Evolutionary conservation across 2,113 vertebrate genomes (phyloP).

Genomic region (Leucoraja erinaceus): DNA sequence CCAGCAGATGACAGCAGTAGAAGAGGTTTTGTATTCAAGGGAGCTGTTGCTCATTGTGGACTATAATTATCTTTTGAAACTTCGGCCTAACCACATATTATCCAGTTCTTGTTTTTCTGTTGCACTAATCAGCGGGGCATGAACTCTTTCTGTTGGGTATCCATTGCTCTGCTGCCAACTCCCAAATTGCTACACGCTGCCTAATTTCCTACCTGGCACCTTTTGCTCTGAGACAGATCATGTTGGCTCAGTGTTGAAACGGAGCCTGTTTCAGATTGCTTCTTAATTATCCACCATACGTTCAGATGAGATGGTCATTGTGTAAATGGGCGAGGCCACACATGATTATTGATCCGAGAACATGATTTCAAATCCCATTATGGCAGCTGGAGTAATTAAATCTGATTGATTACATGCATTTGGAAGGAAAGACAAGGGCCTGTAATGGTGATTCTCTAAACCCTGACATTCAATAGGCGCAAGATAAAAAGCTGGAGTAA

Average conservation of each 20-base stretch:
- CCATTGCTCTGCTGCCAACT: background rate
- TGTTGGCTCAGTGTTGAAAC: background rate
- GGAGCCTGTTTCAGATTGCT: background rate
- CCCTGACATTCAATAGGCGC: too few relatives aligned
- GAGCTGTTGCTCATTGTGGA: background rate
- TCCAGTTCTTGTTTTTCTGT: conserved; percentile 6
- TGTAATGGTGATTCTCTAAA: too few relatives aligned
- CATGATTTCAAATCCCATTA: too few relatives aligned
- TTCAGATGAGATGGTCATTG: background rate
- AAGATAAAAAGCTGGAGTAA: too few relatives aligned
- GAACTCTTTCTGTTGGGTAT: background rate
- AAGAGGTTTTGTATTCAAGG: background rate
- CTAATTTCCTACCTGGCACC: background rate
- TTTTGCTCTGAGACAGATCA: background rate
- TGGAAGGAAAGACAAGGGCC: too few relatives aligned
- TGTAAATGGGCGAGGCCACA: background rate
- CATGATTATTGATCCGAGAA: too few relatives aligned
- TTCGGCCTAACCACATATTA: background rate
- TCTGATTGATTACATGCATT: too few relatives aligned
- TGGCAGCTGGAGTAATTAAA: too few relatives aligned
- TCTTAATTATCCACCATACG: background rate
- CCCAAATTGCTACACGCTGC: background rate
- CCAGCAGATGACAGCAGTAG: conserved; percentile 16
- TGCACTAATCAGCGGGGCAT: background rate
- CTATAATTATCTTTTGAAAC: conserved; percentile 8